A percentile compares a stretch with the other conserved stretches of the same genome.
Evolutionary conservation across 2,113 vertebrate genomes (phyloP).

Genomic region (Osmerus mordax): DNA sequence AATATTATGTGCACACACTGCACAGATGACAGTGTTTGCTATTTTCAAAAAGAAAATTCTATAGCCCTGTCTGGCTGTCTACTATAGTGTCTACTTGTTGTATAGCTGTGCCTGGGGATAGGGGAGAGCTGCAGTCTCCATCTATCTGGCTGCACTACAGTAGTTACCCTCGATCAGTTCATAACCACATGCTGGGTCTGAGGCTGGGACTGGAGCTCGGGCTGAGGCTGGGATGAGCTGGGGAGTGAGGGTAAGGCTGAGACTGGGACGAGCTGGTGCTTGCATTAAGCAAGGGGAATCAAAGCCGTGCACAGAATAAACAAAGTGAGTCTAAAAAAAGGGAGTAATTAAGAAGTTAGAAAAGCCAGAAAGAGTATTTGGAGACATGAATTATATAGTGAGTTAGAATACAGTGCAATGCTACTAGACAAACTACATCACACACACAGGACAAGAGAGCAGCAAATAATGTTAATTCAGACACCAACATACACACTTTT

Average conservation of each 20-base stretch:
- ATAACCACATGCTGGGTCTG: background rate
- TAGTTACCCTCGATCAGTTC: background rate
- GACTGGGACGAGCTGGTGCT: background rate
- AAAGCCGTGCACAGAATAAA: background rate
- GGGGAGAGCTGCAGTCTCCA: background rate
- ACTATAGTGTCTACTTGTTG: background rate
- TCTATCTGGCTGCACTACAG: background rate
- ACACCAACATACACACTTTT: background rate
- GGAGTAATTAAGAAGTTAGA: background rate
- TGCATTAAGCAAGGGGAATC: background rate
- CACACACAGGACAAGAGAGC: background rate
- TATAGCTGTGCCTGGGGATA: background rate
- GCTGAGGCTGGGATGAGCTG: background rate
- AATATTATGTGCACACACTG: no score
- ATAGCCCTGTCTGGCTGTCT: background rate
- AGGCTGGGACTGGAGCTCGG: background rate
- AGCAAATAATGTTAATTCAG: background rate
- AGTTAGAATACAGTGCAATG: background rate
- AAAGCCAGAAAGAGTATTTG: background rate
- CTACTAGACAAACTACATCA: background rate
- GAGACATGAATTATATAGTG: background rate
- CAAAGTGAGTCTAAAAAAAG: background rate
- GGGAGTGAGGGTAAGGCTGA: background rate
- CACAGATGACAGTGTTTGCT: no score
- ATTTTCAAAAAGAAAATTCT: no score